These are phyloP conservation scores for Leptocoma aspasia DNA, from an alignment of 2,113 vertebrate species.

Conservation along the genomic window DNA sequence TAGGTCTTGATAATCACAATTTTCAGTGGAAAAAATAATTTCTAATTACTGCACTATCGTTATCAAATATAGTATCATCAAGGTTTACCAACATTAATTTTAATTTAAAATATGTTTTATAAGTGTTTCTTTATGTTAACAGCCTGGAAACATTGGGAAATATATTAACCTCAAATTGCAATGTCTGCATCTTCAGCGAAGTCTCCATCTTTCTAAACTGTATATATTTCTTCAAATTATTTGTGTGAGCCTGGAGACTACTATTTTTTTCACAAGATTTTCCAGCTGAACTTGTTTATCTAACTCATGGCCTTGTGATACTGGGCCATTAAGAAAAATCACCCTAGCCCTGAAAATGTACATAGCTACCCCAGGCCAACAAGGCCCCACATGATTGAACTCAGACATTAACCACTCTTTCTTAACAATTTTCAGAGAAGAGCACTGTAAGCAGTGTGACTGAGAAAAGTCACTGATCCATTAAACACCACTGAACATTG, in stretches of 20 bases:
- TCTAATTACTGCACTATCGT: background rate
- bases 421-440: background rate
- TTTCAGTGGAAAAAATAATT: background rate
- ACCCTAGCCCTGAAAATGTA: background rate
- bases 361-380: background rate
- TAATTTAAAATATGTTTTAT: background rate
- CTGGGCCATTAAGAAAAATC: constrained; percentile 9
- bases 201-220: background rate
- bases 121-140: background rate
- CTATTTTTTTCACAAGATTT: background rate
- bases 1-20: background rate
- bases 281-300: background rate
- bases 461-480: background rate
- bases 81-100: background rate
- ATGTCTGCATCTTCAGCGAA: background rate
- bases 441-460: background rate
- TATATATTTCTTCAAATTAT: constrained; percentile 16
- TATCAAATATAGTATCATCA: background rate
- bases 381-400: background rate
- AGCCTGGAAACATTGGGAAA: constrained; percentile 1
- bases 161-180: constrained; percentile 18
- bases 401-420: background rate
- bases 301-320: background rate
- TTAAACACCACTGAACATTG: background rate
- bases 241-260: background rate